These are phyloP conservation scores for Eira barbara DNA, from an alignment of 2,113 vertebrate genomes.

Conservation along the genomic window DNA sequence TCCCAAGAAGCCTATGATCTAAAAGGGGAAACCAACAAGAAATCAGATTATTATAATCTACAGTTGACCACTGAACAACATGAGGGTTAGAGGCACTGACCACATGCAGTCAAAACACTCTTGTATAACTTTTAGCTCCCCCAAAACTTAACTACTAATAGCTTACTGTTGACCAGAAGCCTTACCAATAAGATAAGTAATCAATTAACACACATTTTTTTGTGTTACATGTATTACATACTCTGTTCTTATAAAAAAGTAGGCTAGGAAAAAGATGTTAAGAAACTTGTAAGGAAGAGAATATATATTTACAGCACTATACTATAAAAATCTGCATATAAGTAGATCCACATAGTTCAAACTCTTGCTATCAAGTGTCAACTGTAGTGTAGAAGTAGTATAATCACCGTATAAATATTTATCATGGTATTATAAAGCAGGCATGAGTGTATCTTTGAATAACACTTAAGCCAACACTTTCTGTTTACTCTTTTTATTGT, in stretches of 20 bases:
- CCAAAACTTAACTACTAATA: neutral
- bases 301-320: neutral
- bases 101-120: neutral
- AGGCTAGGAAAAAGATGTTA: neutral
- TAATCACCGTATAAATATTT: neutral
- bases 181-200: neutral
- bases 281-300: neutral
- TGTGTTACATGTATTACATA: neutral
- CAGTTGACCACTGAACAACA: neutral
- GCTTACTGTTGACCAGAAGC: neutral
- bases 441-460: neutral
- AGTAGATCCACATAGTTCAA: neutral
- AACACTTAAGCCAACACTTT: neutral
- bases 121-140: neutral
- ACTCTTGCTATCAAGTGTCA: neutral
- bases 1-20: neutral
- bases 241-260: neutral
- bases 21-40: neutral
- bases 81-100: neutral
- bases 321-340: neutral
- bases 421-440: too few species aligned
- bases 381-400: fast-evolving
- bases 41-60: neutral
- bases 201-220: neutral
- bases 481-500: neutral